phyloP scores from a whole-genome alignment of 2,888 invertebrate genomes.

The Stenichneumon culpator region DNA sequence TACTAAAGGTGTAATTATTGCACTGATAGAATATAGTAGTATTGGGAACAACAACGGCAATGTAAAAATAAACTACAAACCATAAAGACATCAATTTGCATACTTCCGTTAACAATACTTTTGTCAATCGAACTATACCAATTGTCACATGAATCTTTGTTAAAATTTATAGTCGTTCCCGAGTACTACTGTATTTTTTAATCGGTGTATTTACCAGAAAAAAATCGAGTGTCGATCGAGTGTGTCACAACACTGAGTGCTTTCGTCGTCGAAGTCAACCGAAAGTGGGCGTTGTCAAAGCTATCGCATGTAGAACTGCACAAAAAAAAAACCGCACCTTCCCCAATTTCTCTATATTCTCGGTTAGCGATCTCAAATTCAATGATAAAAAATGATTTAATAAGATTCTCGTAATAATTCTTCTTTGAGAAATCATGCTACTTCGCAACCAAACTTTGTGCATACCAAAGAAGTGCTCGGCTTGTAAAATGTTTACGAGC shows the following conservation, averaged over 20 bases:
- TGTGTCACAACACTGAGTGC: background rate
- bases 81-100: background rate
- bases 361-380: background rate
- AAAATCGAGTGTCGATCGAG: background rate
- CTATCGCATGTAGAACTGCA: slow-evolving; percentile 8
- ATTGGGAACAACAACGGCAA: background rate
- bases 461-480: background rate
- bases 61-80: background rate
- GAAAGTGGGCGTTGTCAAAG: slow-evolving; percentile 32
- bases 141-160: background rate
- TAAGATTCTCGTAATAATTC: background rate
- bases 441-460: background rate
- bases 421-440: background rate
- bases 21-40: slow-evolving; percentile 6
- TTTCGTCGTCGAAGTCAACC: slow-evolving; percentile 1
- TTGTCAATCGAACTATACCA: background rate
- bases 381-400: background rate
- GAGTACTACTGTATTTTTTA: slow-evolving; percentile 6
- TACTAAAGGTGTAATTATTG: slow-evolving; percentile 3
- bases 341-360: background rate
- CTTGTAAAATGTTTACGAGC: background rate
- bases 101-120: background rate
- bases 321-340: slow-evolving; percentile 23
- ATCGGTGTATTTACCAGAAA: slow-evolving; percentile 10
- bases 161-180: background rate